Base-by-base conservation (phyloP, 2,888 invertebrate species). In the Chalcis sispes region DNA sequence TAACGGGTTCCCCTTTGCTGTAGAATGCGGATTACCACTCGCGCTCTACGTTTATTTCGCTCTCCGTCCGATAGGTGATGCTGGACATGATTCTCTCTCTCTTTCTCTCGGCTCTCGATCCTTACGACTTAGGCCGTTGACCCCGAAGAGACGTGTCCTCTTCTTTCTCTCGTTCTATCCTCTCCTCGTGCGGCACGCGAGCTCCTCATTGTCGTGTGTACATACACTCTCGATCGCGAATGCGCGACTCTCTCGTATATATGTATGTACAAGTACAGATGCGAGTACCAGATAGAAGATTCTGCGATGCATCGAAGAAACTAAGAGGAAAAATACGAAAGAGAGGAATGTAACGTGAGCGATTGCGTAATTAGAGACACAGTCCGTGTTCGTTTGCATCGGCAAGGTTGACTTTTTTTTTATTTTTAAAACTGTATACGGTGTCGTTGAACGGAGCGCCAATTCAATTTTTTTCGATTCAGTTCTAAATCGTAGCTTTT, bases 51-150 rank as follows among this genome's bases (percentile, higher is more conserved):
- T 40, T 25, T 62, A 83, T 83, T 85, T 85, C 83, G 81, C 80
- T 81, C 81, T 75, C 70, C 81, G 83, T 80, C 86, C 86, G 85
- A 84, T 87, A 87, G 87, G 84, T 87, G 86, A 87, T 86, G 87
- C 86, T 87, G 87, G 82, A 82, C 83, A 82, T 83, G 81, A 42
- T 48, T 65, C 58, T 42, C 54, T 79, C 77, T 79, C 65, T 77
- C 48, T 61, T 23, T 52, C 23, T 42, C 42, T 42, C 10, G 36
- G 10, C n/a, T n/a, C n/a, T 4, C 42, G 64, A 66, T 73, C 66
- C 72, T 73, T 50, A 10, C 18, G 2, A 15, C 42, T 13, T 3
- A 20, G 80, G 77, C 76, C 78, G 80, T 76, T 76, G 79, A 79
- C 72, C 74, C 79, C 67, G 40, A 50, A 15, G n/a, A 50, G 50